phyloP scores from a whole-genome alignment of 2,797 vertebrate species.

The Sebastes diaconus region DNA sequence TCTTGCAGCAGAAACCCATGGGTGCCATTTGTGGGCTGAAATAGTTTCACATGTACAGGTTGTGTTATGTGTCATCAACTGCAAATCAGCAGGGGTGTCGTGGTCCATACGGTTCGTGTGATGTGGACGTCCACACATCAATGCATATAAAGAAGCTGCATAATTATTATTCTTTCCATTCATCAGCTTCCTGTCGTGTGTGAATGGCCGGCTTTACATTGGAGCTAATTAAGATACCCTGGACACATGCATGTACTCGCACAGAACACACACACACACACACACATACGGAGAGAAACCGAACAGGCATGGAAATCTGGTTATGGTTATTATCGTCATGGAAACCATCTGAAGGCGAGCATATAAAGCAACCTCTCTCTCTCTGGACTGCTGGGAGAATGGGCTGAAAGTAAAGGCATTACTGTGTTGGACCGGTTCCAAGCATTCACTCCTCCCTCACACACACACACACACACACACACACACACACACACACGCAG shows the following conservation, averaged over 20 bases:
- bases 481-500: conserved; percentile 1
- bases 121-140: neutral
- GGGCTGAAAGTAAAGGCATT: conserved; percentile 70
- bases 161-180: neutral
- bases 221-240: conserved; percentile 41
- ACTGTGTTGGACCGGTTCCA: conserved; percentile 71
- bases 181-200: neutral
- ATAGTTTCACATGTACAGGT: neutral
- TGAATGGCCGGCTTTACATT: conserved; percentile 17
- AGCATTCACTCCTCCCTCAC: conserved; percentile 33
- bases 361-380: conserved; percentile 52
- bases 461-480: neutral
- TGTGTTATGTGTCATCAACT: neutral
- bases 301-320: conserved; percentile 67
- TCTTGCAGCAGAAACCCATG: neutral
- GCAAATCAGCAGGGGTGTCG: neutral
- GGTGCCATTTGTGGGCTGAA: neutral
- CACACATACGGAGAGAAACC: conserved; percentile 47
- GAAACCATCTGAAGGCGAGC: conserved; percentile 75
- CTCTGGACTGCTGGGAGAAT: conserved; percentile 58
- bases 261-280: neutral
- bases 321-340: conserved; percentile 82
- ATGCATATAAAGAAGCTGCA: neutral
- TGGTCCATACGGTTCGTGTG: too few relatives aligned
- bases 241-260: conserved; percentile 25